Evolutionary conservation across 2,888 invertebrate genomes (phyloP).

Genomic region (Drymonia ruficornis): DNA sequence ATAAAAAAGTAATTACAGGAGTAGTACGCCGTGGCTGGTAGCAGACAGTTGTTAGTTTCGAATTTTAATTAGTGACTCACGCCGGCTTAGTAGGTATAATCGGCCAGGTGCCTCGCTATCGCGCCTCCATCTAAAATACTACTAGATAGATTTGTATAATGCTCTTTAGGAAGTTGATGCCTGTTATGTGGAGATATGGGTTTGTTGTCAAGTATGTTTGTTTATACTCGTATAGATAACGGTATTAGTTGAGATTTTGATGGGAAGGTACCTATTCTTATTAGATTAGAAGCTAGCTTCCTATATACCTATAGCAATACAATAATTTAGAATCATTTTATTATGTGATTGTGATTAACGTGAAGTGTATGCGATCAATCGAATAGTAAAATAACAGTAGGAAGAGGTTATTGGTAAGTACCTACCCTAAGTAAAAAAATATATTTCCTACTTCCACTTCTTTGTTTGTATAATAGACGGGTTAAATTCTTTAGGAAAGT

Average conservation of each 20-base stretch:
- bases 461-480: background rate
- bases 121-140: background rate
- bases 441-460: no score
- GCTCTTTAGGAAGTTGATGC: slow-evolving; percentile 4
- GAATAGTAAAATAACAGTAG: no score
- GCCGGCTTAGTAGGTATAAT: slow-evolving; percentile 9
- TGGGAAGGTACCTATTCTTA: no score
- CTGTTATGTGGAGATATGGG: slow-evolving; percentile 3
- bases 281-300: no score
- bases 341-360: no score
- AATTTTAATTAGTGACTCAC: slow-evolving; percentile 36
- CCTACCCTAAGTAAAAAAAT: no score
- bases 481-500: background rate
- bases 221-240: background rate
- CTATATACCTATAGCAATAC: no score
- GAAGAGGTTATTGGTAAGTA: no score
- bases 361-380: no score
- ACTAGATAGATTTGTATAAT: slow-evolving; percentile 4
- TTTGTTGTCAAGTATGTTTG: background rate
- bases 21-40: slow-evolving; percentile 22
- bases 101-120: slow-evolving; percentile 13
- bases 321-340: no score
- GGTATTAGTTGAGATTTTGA: no score
- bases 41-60: slow-evolving; percentile 22
- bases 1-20: slow-evolving; percentile 33